Base-by-base conservation (phyloP, 2,888 invertebrate genomes). In the Oxyscelio sp. region DNA sequence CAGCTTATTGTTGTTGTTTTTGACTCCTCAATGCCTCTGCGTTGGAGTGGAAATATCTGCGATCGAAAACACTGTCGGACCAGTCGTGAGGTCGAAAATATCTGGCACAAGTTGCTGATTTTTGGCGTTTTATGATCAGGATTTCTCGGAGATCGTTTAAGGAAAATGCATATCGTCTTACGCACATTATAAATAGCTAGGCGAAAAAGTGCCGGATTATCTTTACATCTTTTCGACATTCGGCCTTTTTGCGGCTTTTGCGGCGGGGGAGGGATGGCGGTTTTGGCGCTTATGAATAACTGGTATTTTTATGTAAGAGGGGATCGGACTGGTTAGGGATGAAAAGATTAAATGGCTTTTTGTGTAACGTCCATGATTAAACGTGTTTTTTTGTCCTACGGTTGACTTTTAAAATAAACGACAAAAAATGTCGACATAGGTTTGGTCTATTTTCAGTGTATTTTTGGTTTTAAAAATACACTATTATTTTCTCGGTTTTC, bases 161-260 rank as follows among this genome's bases (percentile, higher is more conserved):
- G 85, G 85, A 82, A 85, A 81, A 81, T 85, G 74, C 85, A 85
- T 85, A 85, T 85, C 85, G 52, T 81, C 85, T 85, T 85, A 81
- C 85, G 74, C 58, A 70, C 73, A 81, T 81, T 85, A 85, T 85
- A 85, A 85, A 85, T 85, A 85, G 85, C 73, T 27, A n/a, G 68
- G 31, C 78, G 80, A 84, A 84, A 83, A 84, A 84, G 83, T 74
- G 73, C 31, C 70, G 74, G 65, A 70, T 38, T 65, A 61, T n/a
- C 70, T 13, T 75, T 71, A 45, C 58, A 45, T 66, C 50, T 77
- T 40, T 83, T 50, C 19, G 40, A 52, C 48, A 45, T 31, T 34
- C 61, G 54, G 13, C 45, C 19, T 81, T 81, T 66, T 65, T 38
- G 24, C 19, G 66, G 40, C 21, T 43, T 82, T 82, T 75, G 19